Conservation (phyloP, 2,797 vertebrate genomes). For the Pseudochirops corinnae region DNA sequence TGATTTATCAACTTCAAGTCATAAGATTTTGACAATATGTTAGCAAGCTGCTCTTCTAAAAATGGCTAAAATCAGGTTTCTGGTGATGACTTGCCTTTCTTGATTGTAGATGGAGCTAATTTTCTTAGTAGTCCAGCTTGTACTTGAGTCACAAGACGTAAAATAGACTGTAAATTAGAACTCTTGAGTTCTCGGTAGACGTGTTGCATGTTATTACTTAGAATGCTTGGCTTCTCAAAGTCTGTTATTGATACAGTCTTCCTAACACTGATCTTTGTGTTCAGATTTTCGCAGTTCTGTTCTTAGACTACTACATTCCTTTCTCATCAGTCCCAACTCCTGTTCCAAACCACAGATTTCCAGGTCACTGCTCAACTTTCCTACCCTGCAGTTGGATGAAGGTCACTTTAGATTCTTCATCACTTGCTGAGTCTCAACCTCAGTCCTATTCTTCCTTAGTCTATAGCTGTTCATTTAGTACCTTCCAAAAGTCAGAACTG, state of each 20-base stretch:
- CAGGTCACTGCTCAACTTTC: conserved; percentile 89
- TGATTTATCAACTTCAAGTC: conserved; percentile 79
- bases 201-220: conserved; percentile 82
- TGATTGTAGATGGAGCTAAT: conserved; percentile 81
- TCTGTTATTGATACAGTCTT: no score
- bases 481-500: conserved; percentile 90
- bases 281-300: no score
- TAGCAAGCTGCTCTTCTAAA: conserved; percentile 78
- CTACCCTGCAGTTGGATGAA: conserved; percentile 93
- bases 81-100: conserved; percentile 88
- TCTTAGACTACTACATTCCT: conserved; percentile 86
- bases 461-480: conserved; percentile 95
- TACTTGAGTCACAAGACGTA: conserved; percentile 84
- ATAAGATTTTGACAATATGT: conserved; percentile 82
- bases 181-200: conserved; percentile 88
- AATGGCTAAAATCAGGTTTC: conserved; percentile 65
- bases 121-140: conserved; percentile 87
- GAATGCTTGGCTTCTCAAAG: no score
- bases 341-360: conserved; percentile 85
- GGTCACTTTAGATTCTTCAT: conserved; percentile 94
- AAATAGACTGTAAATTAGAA: conserved; percentile 81
- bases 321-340: conserved; percentile 46
- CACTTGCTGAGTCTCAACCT: conserved; percentile 98
- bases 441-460: conserved; percentile 94
- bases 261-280: no score